phyloP scores from a whole-genome alignment of 2,113 vertebrate species.

The Amphilophus citrinellus region DNA sequence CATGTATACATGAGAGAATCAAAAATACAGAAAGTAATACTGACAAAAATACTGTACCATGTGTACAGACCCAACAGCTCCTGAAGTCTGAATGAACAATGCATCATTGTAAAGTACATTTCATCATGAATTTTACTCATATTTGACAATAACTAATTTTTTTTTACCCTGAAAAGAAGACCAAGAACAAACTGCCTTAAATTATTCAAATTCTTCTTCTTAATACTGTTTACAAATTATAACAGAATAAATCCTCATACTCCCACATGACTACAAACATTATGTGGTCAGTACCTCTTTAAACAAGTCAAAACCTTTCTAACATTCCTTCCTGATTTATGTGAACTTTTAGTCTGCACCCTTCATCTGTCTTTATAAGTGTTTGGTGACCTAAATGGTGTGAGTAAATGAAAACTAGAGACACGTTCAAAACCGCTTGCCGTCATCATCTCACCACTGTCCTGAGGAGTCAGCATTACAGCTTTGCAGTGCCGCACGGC shows the following conservation, averaged over 20 bases:
- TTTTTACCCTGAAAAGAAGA: background rate
- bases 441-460: slow-evolving; percentile 36
- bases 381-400: background rate
- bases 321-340: slow-evolving; percentile 4
- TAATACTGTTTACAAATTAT: background rate
- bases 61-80: slow-evolving; percentile 20
- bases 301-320: slow-evolving; percentile 7
- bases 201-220: background rate
- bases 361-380: slow-evolving; percentile 1
- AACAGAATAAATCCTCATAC: background rate
- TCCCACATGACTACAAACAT: background rate
- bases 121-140: background rate
- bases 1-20: slow-evolving; percentile 38
- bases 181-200: background rate
- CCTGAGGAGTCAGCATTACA: slow-evolving; percentile 59
- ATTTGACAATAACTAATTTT: background rate
- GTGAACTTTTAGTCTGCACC: slow-evolving; percentile 1
- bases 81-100: slow-evolving; percentile 26
- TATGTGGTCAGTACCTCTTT: slow-evolving; percentile 3
- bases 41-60: slow-evolving; percentile 48
- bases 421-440: background rate
- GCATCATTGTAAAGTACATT: slow-evolving; percentile 12
- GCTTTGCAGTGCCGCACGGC: slow-evolving; percentile 48
- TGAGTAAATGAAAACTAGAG: background rate
- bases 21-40: slow-evolving; percentile 65